Base-by-base conservation (phyloP, 2,113 vertebrate genomes). In the Tachysurus fulvidraco region DNA sequence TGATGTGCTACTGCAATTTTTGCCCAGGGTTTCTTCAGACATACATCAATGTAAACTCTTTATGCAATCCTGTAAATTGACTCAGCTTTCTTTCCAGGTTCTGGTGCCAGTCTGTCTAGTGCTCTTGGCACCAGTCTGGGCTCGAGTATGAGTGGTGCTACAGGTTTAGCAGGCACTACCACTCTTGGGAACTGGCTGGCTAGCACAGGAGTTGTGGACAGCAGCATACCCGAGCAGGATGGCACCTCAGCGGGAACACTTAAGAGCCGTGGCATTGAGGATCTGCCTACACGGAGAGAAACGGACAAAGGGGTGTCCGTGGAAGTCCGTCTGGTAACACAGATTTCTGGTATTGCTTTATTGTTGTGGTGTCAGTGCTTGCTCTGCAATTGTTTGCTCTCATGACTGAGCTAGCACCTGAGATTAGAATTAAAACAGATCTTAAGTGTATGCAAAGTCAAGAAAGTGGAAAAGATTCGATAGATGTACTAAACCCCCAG, bases 221-320 rank as follows among this genome's bases (percentile, higher is more conserved):
- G 88, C 89, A 90, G 88, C 50, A 91, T 86, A 62, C 88, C 92
- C 77, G 93, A 96, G 65, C 92, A 94, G 4, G 93, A 97, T 88
- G 91, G 95, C 88, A 93, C 92, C 84, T 88, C 93, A 8, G 92
- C 95, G 8, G 90, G 94, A 7, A 88, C 89, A 0, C 93, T 93
- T 87, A 96, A 96, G 79, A 94, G 92, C 9, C 92, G 96, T 36
- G 94, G 92, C 1, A 93, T 94, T 0, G 95, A 96, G 0, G 97
- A 98, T 16, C 92, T 95, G 55, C 92, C 96, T 5, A 88, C 93
- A 84, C 96, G 97, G 83, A 96, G 97, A 88, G 96, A 95, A 0
- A 87, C 88, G 0, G 98, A 99, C 88, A 98, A 97, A 91, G 95
- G 96, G 0, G 96, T 98, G 78, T 97, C 97, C 0, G 96, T 97